Conservation (phyloP, 2,113 vertebrate genomes). For the Diadophis punctatus region DNA sequence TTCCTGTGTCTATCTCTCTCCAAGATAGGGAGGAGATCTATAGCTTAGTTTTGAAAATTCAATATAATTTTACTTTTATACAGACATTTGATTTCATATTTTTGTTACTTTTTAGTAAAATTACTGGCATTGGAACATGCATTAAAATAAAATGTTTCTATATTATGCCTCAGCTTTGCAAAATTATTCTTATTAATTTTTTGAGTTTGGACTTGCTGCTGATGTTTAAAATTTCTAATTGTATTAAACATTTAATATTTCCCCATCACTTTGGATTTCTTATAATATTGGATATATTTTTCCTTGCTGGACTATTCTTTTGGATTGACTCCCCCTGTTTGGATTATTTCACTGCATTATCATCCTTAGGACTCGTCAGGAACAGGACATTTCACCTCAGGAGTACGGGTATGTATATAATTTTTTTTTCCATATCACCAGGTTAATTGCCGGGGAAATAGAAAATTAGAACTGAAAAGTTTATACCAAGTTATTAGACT, state of each 20-base stretch:
- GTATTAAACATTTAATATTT: slow-evolving; percentile 82
- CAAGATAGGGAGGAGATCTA: slow-evolving; percentile 68
- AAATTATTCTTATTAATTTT: slow-evolving; percentile 54
- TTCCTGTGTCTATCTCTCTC: slow-evolving; percentile 59
- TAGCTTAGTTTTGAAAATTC: slow-evolving; percentile 68
- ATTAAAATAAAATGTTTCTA: slow-evolving; percentile 73
- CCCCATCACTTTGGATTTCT: slow-evolving; percentile 78
- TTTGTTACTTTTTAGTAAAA: slow-evolving; percentile 76
- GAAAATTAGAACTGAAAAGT: slow-evolving; percentile 33
- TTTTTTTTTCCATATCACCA: slow-evolving; percentile 74
- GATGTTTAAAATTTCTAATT: slow-evolving; percentile 80
- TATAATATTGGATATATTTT: slow-evolving; percentile 84
- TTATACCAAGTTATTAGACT: not conserved
- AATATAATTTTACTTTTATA: slow-evolving; percentile 70
- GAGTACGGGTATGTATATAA: slow-evolving; percentile 81
- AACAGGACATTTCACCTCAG: slow-evolving; percentile 84
- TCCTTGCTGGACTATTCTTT: slow-evolving; percentile 84
- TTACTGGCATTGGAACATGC: slow-evolving; percentile 80
- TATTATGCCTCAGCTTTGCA: slow-evolving; percentile 80
- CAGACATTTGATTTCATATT: slow-evolving; percentile 78
- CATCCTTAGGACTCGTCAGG: slow-evolving; percentile 83
- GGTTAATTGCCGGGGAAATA: slow-evolving; percentile 55
- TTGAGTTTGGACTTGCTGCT: slow-evolving; percentile 79
- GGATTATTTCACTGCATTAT: slow-evolving; percentile 85
- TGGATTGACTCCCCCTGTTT: slow-evolving; percentile 83